Evolutionary conservation across 2,888 invertebrate species (phyloP).

Genomic region (Lasioglossum calceatum): DNA sequence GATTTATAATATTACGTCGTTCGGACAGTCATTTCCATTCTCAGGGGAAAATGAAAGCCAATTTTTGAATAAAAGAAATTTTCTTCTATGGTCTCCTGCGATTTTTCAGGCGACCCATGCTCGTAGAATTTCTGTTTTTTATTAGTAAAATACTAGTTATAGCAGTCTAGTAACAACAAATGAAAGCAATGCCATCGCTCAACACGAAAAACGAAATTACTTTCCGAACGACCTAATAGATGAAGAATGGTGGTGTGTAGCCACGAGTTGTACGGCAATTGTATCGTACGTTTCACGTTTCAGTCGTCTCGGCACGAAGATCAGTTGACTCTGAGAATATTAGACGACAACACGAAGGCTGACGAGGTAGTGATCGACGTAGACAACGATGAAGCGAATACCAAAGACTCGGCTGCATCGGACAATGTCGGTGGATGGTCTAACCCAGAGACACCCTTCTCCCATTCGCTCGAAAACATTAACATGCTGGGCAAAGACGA

Average conservation of each 20-base stretch:
- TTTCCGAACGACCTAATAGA: too few relatives aligned
- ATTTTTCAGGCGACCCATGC: too few relatives aligned
- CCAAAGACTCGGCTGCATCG: neutral
- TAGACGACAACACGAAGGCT: conserved; percentile 65
- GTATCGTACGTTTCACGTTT: conserved; percentile 10
- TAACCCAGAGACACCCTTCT: neutral
- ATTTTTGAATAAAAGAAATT: too few relatives aligned
- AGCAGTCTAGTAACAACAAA: too few relatives aligned
- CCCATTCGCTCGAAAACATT: conserved; percentile 27
- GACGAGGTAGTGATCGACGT: conserved; percentile 17
- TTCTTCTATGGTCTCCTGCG: too few relatives aligned
- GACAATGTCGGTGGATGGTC: neutral
- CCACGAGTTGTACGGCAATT: neutral
- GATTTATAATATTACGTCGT: neutral
- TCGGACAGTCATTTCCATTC: too few relatives aligned
- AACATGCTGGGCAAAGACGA: conserved; percentile 32
- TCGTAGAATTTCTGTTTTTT: too few relatives aligned
- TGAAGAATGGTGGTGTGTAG: neutral
- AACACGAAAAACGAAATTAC: too few relatives aligned
- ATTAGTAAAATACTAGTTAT: too few relatives aligned
- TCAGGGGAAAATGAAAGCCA: too few relatives aligned
- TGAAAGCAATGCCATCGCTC: too few relatives aligned
- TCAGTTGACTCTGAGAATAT: conserved; percentile 76
- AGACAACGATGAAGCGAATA: conserved; percentile 1
- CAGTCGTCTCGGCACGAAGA: conserved; percentile 74